Base-by-base conservation (phyloP, 2,113 vertebrate species). In the Coreoperca whiteheadi region DNA sequence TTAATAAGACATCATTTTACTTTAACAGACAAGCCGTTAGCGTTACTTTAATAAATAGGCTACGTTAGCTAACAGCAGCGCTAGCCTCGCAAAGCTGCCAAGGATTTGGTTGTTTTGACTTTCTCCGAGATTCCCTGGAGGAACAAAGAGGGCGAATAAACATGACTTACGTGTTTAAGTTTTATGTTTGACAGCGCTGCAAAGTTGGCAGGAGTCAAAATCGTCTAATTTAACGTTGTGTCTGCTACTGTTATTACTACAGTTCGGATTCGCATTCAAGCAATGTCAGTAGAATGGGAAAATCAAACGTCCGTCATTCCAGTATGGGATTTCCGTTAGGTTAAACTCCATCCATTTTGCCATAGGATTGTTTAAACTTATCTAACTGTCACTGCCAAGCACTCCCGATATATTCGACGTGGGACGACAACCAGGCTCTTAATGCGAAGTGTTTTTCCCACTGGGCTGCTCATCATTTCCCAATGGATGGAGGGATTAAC, bases 301-400 rank as follows among this genome's bases (percentile, higher is more conserved):
- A 53, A 20, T n/a, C 18, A 0, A 14, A 10, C 0, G 0, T 1
- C 23, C 1, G 0, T 12, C 1, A 5, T 34, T 9, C 25, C 12
- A 32, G 25, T 32, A 0, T 7, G 51, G 2, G 4, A 41, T 3
- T 32, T 15, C 23, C 0, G 21, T 53, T 15, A 1, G 10, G 1
- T 56, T 10, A 18, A 46, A 77, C 50, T 28, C 0, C 21, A 18
- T 5, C 1, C 0, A 61, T 32, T 32, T 43, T 12, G 8, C 20
- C 4, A 15, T 8, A 4, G 1, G 21, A 7, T 25, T 5, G 0
- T 32, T 43, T 0, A 54, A 18, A 56, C 16, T 4, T 14, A 0
- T 1, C 6, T 65, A 18, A 21, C 8, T 32, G 3, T 57, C 25
- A 12, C 8, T 7, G 8, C 32, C 3, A 16, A 16, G 18, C 0